Evolutionary conservation across 2,113 vertebrate genomes (phyloP).

Genomic region (Bombycilla garrulus): DNA sequence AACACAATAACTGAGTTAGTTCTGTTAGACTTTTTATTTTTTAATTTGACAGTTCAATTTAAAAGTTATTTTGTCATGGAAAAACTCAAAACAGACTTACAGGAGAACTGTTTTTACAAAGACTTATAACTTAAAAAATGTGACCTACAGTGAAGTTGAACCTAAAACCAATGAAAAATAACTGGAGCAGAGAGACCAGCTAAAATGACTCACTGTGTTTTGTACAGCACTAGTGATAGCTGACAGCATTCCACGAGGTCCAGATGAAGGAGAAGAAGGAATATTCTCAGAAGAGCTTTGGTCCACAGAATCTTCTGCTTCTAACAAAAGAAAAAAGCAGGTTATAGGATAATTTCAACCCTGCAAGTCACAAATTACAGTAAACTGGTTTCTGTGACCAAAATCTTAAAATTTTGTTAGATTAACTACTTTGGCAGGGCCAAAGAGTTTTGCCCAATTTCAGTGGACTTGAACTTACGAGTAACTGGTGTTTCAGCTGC

Average conservation of each 20-base stretch:
- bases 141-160: neutral
- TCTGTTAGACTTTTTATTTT: neutral
- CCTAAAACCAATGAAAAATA: neutral
- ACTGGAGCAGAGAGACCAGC: neutral
- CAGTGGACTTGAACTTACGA: neutral
- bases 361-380: neutral
- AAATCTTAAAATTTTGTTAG: neutral
- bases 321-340: neutral
- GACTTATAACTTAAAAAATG: neutral
- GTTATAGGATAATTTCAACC: neutral
- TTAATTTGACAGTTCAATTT: neutral
- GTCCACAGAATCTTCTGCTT: slow-evolving; percentile 37
- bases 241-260: slow-evolving; percentile 86
- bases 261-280: slow-evolving; percentile 53
- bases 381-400: neutral
- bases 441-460: neutral
- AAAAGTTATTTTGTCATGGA: neutral
- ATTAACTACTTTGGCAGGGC: neutral
- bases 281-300: slow-evolving; percentile 19
- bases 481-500: slow-evolving; percentile 31
- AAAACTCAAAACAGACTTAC: neutral
- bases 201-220: slow-evolving; percentile 84
- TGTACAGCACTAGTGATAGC: slow-evolving; percentile 88
- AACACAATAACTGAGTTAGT: neutral
- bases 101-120: neutral